Evolutionary conservation across 2,797 vertebrate species (phyloP).

Genomic region (Sebastolobus alascanus): DNA sequence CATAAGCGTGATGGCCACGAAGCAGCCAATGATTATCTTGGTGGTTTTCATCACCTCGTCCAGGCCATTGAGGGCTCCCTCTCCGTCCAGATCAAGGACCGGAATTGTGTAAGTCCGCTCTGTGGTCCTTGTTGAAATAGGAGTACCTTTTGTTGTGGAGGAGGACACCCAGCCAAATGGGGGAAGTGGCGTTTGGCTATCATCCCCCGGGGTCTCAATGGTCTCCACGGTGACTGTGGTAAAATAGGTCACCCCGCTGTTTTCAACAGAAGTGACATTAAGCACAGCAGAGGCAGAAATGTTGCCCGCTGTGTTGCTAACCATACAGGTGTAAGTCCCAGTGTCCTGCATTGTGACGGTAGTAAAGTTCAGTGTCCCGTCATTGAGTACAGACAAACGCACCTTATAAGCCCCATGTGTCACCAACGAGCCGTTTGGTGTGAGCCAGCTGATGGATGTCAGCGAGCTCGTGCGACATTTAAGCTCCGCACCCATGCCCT

Average conservation of each 20-base stretch:
- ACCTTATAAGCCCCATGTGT: conserved; percentile 96
- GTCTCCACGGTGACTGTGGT: conserved; percentile 99
- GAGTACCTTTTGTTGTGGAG: conserved; percentile 93
- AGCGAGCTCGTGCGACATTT: conserved; percentile 96
- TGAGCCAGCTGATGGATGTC: conserved; percentile 98
- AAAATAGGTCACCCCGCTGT: conserved; percentile 95
- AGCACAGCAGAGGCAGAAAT: conserved; percentile 97
- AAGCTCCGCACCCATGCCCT: conserved; percentile 97
- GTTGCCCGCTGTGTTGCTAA: conserved; percentile 98
- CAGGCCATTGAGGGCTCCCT: conserved; percentile 91
- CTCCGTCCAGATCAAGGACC: conserved; percentile 89
- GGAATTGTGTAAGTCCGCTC: conserved; percentile 96
- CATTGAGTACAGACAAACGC: conserved; percentile 95
- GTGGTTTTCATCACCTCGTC: conserved; percentile 99
- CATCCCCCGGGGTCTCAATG: conserved; percentile 92
- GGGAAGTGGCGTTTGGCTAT: conserved; percentile 93
- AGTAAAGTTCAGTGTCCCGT: conserved; percentile 97
- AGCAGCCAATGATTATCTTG: conserved; percentile 99
- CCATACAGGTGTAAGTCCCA: conserved; percentile 98
- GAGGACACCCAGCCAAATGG: conserved; percentile 91
- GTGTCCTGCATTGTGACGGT: conserved; percentile 96
- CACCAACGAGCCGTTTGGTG: conserved; percentile 96
- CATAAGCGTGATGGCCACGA: conserved; percentile 99
- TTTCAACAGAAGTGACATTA: conserved; percentile 95
- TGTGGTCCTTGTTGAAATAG: conserved; percentile 92